These are phyloP conservation scores for Craterocephalus amniculus DNA, from an alignment of 2,797 vertebrate species.

Conservation along the genomic window DNA sequence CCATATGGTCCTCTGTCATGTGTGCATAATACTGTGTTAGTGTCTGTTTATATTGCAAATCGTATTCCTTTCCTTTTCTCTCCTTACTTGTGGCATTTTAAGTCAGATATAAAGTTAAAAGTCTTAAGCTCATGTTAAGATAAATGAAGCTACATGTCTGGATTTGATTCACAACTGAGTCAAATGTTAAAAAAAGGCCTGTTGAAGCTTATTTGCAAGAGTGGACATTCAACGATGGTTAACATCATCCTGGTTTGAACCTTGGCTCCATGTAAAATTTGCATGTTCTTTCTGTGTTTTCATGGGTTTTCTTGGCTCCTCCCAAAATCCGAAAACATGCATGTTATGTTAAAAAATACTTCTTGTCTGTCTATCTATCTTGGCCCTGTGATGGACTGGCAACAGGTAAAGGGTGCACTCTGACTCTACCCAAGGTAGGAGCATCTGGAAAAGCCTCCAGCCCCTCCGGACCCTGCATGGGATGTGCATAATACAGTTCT, in stretches of 20 bases:
- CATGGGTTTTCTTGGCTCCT: not conserved
- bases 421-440: not conserved
- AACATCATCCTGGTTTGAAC: not conserved
- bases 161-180: not conserved
- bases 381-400: not conserved
- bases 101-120: not conserved
- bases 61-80: not conserved
- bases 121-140: not conserved
- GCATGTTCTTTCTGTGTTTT: not conserved
- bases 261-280: not conserved
- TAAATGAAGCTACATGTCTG: not conserved
- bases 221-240: not conserved
- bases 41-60: not conserved
- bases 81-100: slow-evolving; percentile 4
- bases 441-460: not conserved
- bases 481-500: not conserved
- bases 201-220: not conserved
- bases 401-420: too few relatives aligned
- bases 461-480: too few relatives aligned
- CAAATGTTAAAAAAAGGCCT: not conserved
- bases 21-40: not conserved
- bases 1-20: slow-evolving; percentile 41
- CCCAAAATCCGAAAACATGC: not conserved
- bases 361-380: not conserved
- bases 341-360: not conserved